Evolutionary conservation across 2,113 vertebrate species (phyloP).

Genomic region (Orycteropus afer): DNA sequence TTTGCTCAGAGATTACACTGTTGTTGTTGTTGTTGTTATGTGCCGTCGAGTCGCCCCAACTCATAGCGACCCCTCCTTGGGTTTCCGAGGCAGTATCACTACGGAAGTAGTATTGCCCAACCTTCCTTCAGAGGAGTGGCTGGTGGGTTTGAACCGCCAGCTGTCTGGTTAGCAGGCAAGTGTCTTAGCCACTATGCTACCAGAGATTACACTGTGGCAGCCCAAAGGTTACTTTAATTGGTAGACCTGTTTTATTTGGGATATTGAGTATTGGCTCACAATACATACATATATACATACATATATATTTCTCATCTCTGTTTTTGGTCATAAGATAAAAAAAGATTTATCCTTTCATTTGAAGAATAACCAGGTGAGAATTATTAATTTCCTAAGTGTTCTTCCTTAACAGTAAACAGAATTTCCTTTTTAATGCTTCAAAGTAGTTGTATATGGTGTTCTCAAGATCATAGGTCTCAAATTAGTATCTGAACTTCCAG

Average conservation of each 20-base stretch:
- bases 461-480: background rate
- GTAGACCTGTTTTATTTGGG: background rate
- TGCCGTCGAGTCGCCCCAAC: no score
- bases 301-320: no score
- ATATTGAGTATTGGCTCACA: background rate
- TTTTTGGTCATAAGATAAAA: background rate
- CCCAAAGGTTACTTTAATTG: background rate
- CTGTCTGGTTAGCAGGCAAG: no score
- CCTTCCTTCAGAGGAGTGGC: no score
- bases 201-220: background rate
- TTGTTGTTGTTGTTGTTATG: no score
- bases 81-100: no score
- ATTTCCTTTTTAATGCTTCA: background rate
- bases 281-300: background rate
- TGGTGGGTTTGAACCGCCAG: no score
- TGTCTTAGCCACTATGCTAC: no score
- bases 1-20: no score
- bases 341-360: background rate
- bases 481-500: background rate
- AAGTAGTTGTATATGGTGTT: background rate
- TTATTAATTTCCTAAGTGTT: background rate
- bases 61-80: no score
- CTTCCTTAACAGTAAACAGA: background rate
- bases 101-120: no score
- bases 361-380: background rate